Conservation (phyloP, 2,888 invertebrate genomes). For the Trachelus troglodyta region DNA sequence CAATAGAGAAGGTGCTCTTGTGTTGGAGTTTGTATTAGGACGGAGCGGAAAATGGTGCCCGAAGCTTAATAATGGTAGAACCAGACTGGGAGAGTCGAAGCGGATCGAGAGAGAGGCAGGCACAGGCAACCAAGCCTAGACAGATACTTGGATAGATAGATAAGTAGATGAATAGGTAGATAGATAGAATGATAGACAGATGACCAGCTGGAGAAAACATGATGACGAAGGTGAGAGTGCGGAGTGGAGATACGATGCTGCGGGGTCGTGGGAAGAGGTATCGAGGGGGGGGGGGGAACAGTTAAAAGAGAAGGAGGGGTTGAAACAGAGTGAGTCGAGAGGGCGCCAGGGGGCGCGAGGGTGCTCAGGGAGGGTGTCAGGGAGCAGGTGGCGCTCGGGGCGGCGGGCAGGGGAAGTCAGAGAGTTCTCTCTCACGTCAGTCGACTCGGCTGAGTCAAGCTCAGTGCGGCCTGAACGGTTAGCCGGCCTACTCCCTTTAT, state of each 20-base stretch:
- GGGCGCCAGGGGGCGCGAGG: background rate
- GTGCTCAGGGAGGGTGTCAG: slow-evolving; percentile 2
- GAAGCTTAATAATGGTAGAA: background rate
- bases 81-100: background rate
- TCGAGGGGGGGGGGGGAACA: background rate
- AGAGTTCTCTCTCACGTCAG: slow-evolving; percentile 35
- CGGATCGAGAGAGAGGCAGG: background rate
- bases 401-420: background rate
- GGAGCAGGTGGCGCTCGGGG: background rate
- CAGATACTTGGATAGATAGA: background rate
- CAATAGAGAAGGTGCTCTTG: background rate
- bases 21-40: background rate
- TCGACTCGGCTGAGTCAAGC: slow-evolving; percentile 24
- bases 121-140: background rate
- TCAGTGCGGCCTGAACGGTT: slow-evolving; percentile 66
- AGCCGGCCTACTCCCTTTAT: slow-evolving; percentile 61
- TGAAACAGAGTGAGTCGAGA: background rate
- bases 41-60: background rate
- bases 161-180: background rate
- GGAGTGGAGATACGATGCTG: background rate
- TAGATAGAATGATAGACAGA: background rate
- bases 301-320: background rate
- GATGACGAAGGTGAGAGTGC: background rate
- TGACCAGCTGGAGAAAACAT: background rate
- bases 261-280: background rate